Conservation (phyloP, 2,888 invertebrate genomes). For the Cephus rjabovi region DNA sequence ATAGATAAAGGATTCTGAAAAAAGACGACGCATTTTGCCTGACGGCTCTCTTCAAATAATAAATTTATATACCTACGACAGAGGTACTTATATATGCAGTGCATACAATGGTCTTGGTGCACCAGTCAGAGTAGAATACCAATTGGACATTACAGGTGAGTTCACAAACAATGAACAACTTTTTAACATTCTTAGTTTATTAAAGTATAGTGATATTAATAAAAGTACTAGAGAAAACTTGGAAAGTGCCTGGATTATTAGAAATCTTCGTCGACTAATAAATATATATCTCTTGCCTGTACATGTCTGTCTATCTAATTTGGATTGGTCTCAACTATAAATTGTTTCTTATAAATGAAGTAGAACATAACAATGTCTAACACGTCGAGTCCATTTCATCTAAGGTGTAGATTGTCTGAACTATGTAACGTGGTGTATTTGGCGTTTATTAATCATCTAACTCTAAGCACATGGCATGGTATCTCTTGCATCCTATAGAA, state of each 20-base stretch:
- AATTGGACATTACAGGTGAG: conserved; percentile 81
- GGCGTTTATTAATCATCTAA: neutral
- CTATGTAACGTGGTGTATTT: neutral
- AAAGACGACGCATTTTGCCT: conserved; percentile 77
- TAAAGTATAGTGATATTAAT: neutral
- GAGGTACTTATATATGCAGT: conserved; percentile 86
- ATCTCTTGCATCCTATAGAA: conserved; percentile 68
- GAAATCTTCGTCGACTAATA: neutral
- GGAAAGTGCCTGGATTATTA: neutral
- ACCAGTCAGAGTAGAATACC: conserved; percentile 77
- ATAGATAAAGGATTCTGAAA: conserved; percentile 80
- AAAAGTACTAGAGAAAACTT: neutral
- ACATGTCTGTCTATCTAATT: neutral
- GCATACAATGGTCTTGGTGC: conserved; percentile 83
- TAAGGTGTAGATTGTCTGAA: neutral
- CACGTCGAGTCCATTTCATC: neutral
- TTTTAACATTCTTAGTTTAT: neutral
- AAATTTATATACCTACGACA: conserved; percentile 82
- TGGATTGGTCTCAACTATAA: neutral
- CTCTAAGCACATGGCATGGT: neutral
- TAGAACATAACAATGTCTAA: neutral
- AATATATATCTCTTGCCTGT: neutral
- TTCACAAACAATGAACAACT: conserved; percentile 10
- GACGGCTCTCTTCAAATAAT: conserved; percentile 87
- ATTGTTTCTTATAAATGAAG: neutral